Evolutionary conservation across 2,113 vertebrate genomes (phyloP).

Genomic region (Ochotona curzoniae): DNA sequence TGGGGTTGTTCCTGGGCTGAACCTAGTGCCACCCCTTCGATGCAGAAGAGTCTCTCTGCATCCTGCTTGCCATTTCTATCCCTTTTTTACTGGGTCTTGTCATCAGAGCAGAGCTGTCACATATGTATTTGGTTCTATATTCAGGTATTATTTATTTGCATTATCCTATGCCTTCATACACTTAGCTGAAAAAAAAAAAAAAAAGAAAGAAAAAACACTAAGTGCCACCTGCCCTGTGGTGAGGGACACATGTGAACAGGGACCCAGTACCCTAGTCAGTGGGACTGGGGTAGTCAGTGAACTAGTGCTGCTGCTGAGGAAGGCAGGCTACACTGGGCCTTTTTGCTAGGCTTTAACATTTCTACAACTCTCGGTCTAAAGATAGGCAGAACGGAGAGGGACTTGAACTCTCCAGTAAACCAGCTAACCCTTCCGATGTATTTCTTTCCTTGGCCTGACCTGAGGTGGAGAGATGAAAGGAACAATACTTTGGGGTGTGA

Average conservation of each 20-base stretch:
- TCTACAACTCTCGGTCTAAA: slow-evolving; percentile 3
- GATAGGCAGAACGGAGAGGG: neutral
- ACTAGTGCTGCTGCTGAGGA: neutral
- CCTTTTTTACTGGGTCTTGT: neutral
- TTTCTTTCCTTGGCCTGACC: neutral
- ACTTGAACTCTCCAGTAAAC: neutral
- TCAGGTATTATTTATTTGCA: slow-evolving; percentile 80
- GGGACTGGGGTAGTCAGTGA: neutral
- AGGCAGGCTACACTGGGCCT: neutral
- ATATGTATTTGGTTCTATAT: slow-evolving; percentile 82
- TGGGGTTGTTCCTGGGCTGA: slow-evolving; percentile 19
- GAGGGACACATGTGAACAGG: neutral
- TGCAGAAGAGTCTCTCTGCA: neutral
- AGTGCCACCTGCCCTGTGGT: too few relatives aligned
- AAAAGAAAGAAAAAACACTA: too few relatives aligned
- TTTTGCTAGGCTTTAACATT: neutral
- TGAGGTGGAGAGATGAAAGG: neutral
- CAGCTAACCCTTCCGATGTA: neutral
- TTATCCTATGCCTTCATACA: slow-evolving; percentile 34
- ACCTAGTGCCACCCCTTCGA: slow-evolving; percentile 39
- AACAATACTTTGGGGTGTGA: neutral
- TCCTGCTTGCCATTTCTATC: slow-evolving; percentile 15
- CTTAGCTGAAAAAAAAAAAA: neutral
- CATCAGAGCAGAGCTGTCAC: slow-evolving; percentile 50
- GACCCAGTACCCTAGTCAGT: neutral